These are phyloP conservation scores for Epicampocera succincta DNA, from an alignment of 2,888 invertebrate genomes.

Conservation along the genomic window DNA sequence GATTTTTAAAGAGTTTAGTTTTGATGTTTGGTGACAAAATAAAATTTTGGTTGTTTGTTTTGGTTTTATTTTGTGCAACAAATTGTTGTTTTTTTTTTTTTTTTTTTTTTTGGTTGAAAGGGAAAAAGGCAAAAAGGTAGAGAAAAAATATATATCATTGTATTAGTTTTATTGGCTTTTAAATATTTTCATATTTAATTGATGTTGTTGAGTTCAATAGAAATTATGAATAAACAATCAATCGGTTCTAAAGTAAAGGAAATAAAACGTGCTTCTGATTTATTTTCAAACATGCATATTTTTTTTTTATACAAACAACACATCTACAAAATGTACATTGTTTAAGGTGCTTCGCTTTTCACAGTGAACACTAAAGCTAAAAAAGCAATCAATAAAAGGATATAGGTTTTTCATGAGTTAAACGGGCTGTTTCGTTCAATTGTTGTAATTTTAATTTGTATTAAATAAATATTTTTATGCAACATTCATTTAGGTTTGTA, in stretches of 20 bases:
- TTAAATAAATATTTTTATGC: conserved; percentile 30
- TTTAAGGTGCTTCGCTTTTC: not conserved
- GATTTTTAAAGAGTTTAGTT: conserved; percentile 9
- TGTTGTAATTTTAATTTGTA: not conserved
- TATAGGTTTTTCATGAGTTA: conserved; percentile 3
- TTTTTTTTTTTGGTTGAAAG: conserved; percentile 23
- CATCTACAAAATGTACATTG: no score
- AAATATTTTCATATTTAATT: conserved; percentile 21
- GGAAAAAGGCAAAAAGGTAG: conserved; percentile 50
- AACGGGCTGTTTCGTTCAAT: not conserved
- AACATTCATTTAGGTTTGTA: conserved; percentile 8
- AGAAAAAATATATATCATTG: conserved; percentile 38
- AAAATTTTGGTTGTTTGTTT: conserved; percentile 33
- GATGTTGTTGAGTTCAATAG: not conserved
- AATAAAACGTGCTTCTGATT: conserved; percentile 35
- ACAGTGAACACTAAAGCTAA: conserved; percentile 5
- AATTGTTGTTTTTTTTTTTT: not conserved
- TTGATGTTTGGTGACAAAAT: not conserved
- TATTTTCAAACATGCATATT: conserved; percentile 24
- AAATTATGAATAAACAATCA: conserved; percentile 16
- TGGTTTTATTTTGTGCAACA: not conserved
- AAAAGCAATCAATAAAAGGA: conserved; percentile 2
- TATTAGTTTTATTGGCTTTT: conserved; percentile 42
- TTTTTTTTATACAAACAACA: not conserved
- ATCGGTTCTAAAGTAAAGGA: not conserved